Evolutionary conservation across 2,888 invertebrate genomes (phyloP).

Genomic region (Cantharis flavilabris): DNA sequence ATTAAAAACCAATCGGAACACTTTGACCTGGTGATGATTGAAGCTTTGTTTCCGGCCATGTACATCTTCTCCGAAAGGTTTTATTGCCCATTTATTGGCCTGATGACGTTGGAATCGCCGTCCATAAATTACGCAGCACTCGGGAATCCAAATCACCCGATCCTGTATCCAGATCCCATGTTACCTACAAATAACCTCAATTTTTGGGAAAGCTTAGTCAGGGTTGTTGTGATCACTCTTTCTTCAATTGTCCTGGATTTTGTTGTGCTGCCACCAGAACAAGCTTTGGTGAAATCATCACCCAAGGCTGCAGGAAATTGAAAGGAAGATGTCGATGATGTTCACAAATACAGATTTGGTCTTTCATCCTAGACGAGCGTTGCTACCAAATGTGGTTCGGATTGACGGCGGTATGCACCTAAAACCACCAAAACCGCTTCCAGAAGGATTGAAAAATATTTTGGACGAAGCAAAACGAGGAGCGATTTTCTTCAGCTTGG

Average conservation of each 20-base stretch:
- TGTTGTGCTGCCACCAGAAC: background rate
- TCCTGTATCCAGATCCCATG: slow-evolving; percentile 46
- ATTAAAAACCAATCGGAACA: slow-evolving; percentile 40
- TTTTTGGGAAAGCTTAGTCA: slow-evolving; percentile 40
- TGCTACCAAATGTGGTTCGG: background rate
- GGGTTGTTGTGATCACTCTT: background rate
- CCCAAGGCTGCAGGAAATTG: background rate
- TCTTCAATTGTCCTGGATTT: background rate
- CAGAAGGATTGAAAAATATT: background rate
- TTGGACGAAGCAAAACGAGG: background rate
- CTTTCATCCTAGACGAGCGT: background rate
- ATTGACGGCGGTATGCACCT: background rate
- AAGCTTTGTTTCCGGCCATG: slow-evolving; percentile 42
- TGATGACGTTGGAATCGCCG: slow-evolving; percentile 44
- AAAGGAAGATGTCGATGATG: background rate
- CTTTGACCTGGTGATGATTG: slow-evolving; percentile 49
- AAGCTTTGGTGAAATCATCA: background rate
- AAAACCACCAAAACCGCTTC: background rate
- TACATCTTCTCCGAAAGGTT: slow-evolving; percentile 45
- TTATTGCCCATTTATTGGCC: slow-evolving; percentile 46
- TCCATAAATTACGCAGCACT: slow-evolving; percentile 41
- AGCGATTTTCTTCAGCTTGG: background rate
- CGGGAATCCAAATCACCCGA: slow-evolving; percentile 47
- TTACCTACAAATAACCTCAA: slow-evolving; percentile 37
- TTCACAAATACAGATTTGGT: background rate